phyloP scores from a whole-genome alignment of 2,113 vertebrate genomes.

The Catagonus wagneri region DNA sequence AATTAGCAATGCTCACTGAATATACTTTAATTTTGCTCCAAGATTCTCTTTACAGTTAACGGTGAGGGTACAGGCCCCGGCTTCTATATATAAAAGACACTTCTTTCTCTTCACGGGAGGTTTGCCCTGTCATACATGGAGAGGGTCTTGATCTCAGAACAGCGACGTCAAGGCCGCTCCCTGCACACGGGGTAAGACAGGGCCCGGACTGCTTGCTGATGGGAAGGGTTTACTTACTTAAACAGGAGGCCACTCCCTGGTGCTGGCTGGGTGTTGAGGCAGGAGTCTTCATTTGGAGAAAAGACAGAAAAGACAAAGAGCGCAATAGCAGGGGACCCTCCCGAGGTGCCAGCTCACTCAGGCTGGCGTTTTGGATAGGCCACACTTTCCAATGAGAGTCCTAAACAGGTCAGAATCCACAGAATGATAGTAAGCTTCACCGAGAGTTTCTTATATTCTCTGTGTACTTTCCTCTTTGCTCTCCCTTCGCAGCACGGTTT shows the following conservation, averaged over 20 bases:
- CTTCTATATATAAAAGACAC: not conserved
- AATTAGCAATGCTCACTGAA: not conserved
- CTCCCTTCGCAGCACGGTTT: not conserved
- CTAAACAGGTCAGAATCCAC: not conserved
- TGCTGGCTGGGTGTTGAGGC: not conserved
- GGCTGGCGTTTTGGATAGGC: not conserved
- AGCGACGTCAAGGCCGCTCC: not conserved
- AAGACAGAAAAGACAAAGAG: not conserved
- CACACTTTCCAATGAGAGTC: accelerated
- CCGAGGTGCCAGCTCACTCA: not conserved
- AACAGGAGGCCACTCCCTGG: not conserved
- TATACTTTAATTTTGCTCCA: not conserved
- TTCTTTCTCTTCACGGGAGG: not conserved
- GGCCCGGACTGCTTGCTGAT: not conserved
- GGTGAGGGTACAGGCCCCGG: not conserved
- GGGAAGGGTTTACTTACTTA: not conserved
- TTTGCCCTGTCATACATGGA: not conserved
- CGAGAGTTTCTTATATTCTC: not conserved
- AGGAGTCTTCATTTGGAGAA: not conserved
- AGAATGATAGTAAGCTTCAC: not conserved
- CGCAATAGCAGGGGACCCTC: not conserved
- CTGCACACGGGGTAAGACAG: not conserved
- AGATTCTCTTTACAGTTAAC: constrained; percentile 24
- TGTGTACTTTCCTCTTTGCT: not conserved
- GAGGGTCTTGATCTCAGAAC: not conserved